Base-by-base conservation (phyloP, 1,140 invertebrate genomes). In the Drosophila equinoxialis region DNA sequence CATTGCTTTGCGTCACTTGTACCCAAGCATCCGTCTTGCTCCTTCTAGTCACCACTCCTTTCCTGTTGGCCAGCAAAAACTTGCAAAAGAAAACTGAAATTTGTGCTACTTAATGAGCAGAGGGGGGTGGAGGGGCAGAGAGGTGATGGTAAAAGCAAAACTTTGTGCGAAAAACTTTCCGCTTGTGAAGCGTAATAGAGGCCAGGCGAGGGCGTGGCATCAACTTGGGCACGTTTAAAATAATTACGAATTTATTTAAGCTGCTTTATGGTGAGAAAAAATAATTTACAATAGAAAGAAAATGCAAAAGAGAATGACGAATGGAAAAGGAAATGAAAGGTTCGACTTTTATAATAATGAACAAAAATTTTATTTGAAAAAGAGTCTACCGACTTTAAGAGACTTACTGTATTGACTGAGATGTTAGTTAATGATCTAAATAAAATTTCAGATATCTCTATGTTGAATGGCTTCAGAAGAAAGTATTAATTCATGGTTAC, bases 171-270 rank as follows among this genome's bases (percentile, higher is more conserved):
- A 79, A 65, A 79, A 79, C 80, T 68, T 87, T 87, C 89, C 30
- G 45, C 39, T 10, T 51, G 45, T 51, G 17, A 51, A 67, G 45
- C 55, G 41, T 64, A 42, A 39, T 30, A 67, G 60, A 37, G 30
- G 64, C 26, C 17, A 61, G 39, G 17, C 23, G 33, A 23, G 57
- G 83, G 65, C 60, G 79, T 72, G 80, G 65, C 68, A 51, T 51
- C 20, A 67, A 59, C 71, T 48, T 64, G 72, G 82, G 82, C 66
- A 72, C 84, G 74, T 87, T 89, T 87, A 87, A 87, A 87, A 87
- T 87, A 87, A 87, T 87, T 89, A 87, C 85, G 71, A 87, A 84
- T 87, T 87, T 87, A 87, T 87, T 87, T 87, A 87, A 87, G 84
- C 84, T 87, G 71, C 80, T 87, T 81, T 87, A 89, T 76, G 77